A percentile compares a stretch with the other conserved stretches of the same genome.
Conservation (phyloP, 2,888 invertebrate species). For the Synergus laeviventris region DNA sequence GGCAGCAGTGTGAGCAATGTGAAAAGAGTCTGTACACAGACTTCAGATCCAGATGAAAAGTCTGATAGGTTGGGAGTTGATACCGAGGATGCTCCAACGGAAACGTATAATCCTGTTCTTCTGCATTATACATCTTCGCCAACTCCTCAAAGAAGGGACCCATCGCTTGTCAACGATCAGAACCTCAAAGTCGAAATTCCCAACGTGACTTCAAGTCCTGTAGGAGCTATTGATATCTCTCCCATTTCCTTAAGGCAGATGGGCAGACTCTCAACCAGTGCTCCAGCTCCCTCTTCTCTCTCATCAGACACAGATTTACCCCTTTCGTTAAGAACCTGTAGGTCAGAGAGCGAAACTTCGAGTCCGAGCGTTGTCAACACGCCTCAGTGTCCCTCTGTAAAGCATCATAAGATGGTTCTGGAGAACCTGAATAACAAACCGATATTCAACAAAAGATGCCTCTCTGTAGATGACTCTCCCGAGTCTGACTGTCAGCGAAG, state of each 20-base stretch:
- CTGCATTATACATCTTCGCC: constrained; percentile 71
- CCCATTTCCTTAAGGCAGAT: constrained; percentile 63
- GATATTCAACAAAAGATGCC: constrained; percentile 66
- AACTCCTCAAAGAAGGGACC: constrained; percentile 65
- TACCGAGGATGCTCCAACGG: constrained; percentile 64
- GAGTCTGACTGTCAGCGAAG: constrained; percentile 72
- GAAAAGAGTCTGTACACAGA: constrained; percentile 71
- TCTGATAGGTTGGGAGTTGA: constrained; percentile 65
- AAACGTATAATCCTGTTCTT: constrained; percentile 70
- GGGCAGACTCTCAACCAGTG: constrained; percentile 73
- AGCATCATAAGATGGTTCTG: constrained; percentile 77
- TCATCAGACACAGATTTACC: constrained; percentile 74
- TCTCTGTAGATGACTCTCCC: constrained; percentile 73
- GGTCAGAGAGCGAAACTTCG: constrained; percentile 74
- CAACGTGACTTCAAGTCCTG: constrained; percentile 54
- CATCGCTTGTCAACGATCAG: constrained; percentile 54
- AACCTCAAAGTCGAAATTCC: constrained; percentile 50
- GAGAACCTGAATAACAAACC: constrained; percentile 76
- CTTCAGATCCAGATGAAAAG: constrained; percentile 65
- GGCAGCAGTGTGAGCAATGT: constrained; percentile 67
- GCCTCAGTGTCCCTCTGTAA: constrained; percentile 78
- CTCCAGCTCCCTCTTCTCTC: constrained; percentile 70
- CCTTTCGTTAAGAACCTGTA: constrained; percentile 67
- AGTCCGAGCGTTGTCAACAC: constrained; percentile 76
- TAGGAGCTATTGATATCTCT: constrained; percentile 63